Percentiles rank a stretch among this genome's conserved stretches.
Conservation (phyloP, 2,113 vertebrate genomes). For the Strigops habroptila region DNA sequence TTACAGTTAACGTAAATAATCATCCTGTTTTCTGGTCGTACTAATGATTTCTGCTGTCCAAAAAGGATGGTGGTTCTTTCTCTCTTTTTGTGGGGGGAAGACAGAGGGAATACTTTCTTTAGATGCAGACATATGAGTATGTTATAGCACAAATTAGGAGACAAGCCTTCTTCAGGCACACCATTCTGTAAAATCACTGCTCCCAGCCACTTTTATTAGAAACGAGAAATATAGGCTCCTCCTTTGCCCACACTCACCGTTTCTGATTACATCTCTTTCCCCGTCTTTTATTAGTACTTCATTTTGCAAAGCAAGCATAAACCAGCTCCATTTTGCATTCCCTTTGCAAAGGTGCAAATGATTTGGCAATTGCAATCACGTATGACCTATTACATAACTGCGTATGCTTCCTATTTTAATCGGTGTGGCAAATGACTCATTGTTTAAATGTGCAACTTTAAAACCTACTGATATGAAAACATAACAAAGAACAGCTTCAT, state of each 20-base stretch:
- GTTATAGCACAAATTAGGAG: neutral
- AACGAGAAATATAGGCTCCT: neutral
- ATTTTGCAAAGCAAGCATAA: neutral
- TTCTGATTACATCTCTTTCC: neutral
- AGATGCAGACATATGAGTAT: neutral
- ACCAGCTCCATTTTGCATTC: neutral
- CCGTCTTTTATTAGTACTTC: neutral
- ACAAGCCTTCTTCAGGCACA: neutral
- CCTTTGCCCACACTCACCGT: neutral
- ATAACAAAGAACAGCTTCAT: neutral
- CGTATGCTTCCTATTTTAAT: neutral
- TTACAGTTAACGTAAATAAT: neutral
- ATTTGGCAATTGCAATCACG: neutral
- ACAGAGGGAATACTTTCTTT: neutral
- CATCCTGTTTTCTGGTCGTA: neutral
- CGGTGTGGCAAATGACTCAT: neutral
- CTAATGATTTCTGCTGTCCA: neutral
- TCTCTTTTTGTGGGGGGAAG: rapidly evolving
- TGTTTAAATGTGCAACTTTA: neutral
- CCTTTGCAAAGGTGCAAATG: neutral
- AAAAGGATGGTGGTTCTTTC: neutral
- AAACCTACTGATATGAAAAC: neutral
- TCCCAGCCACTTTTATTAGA: neutral
- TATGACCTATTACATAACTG: neutral
- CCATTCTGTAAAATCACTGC: neutral